Evolutionary conservation across 2,888 invertebrate species (phyloP), one percentile per base, ranked within the genome.

Genomic region (Ectemnius cavifrons): DNA sequence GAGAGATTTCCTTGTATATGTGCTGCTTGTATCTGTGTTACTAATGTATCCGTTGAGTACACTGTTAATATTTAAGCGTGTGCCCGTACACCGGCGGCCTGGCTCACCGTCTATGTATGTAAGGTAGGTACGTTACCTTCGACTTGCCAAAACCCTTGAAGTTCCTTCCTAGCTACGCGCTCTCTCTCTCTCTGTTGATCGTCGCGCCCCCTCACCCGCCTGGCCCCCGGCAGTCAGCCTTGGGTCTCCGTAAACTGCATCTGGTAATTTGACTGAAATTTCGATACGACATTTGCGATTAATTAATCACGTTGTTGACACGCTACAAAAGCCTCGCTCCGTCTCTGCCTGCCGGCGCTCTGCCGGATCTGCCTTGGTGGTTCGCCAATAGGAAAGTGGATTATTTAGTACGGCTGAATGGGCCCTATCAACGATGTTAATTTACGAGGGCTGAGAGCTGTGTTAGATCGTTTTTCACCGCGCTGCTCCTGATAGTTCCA

Each of bases 11-110:
- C 67, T 61, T 61, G 63, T 73, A 59, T 67, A 73, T 75, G 77
- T 76, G 76, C 82, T 78, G 78, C 69, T 76, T 76, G 82, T 80
- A 78, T 71, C 78, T 72, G 82, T 71, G 85, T 86, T 85, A 85
- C 85, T 84, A 85, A 86, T 85, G 85, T 85, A 86, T 85, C 82
- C 83, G 81, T 74, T 85, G 84, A 86, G 85, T 85, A 85, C 84
- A 85, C 83, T 79, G 85, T 86, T 86, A 86, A 86, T 86, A 86
- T 86, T 86, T 86, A 86, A 86, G 85, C 73, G 80, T 61, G 70
- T 71, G 80, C 78, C 79, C 71, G 78, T 67, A 75, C 79, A 77
- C 80, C 71, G 76, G 70, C 72, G 75, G 70, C 70, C 5, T 68
- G 60, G 59, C 61, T 67, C 63, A 23, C 23, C 59, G 66, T 11